Evolutionary conservation across 2,113 vertebrate species (phyloP), one percentile per base, ranked within the genome.

Genomic region (Silurus asotus): DNA sequence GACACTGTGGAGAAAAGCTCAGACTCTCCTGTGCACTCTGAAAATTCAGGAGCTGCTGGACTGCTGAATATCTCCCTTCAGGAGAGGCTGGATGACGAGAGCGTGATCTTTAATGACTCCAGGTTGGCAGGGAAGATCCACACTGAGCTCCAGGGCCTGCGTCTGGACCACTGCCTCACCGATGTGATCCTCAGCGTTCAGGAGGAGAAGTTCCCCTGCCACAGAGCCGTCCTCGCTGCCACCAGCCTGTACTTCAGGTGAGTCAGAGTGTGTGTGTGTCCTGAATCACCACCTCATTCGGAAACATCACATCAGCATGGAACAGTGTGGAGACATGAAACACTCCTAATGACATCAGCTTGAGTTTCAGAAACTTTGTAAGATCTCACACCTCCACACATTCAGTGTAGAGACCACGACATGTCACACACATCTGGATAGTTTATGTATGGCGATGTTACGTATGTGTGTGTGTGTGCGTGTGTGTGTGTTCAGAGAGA

Each of bases 161-260:
- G 97, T 6, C 92, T 97, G 70, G 97, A 97, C 90, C 94, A 95
- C 1, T 96, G 97, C 55, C 95, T 99, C 81, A 99, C 97, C 0
- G 98, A 99, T 15, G 97, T 99, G 84, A 91, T 93, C 55, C 90
- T 99, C 89, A 93, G 93, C 0, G 97, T 99, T 88, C 96, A 96
- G 82, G 95, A 95, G 64, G 95, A 95, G 51, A 95, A 96, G 91
- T 99, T 99, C 88, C 94, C 94, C 84, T 99, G 98, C 85, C 98
- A 99, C 89, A 94, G 97, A 76, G 96, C 97, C 77, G 95, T 99
- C 72, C 96, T 99, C 1, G 98, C 98, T 0, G 97, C 98, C 0
- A 97, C 97, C 88, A 99, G 98, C 93, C 96, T 98, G 88, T 99
- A 99, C 89, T 99, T 99, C 96, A 98, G 97, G 98, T 99, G 76